phyloP scores from a whole-genome alignment of 2,888 invertebrate species.

The Nomada lathburiana region DNA sequence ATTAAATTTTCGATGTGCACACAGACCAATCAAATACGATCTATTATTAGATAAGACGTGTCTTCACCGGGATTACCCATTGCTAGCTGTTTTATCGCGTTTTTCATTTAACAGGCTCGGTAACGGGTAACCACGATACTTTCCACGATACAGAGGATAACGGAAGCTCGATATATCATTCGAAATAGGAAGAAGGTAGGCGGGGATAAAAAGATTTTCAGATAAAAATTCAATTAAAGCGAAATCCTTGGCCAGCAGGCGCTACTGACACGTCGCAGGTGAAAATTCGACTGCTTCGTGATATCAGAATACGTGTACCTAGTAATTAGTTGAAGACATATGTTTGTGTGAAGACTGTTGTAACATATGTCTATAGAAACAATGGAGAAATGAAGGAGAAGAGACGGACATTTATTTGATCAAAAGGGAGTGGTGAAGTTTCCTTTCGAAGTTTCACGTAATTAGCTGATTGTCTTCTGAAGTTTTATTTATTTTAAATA shows the following conservation, averaged over 20 bases:
- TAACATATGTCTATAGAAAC: too few species aligned
- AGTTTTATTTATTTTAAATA: too few species aligned
- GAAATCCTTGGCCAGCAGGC: slow-evolving; percentile 51
- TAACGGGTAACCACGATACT: background rate
- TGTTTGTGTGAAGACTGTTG: too few species aligned
- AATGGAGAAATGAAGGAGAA: too few species aligned
- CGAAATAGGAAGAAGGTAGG: slow-evolving; percentile 10
- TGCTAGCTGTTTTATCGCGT: background rate
- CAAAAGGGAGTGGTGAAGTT: too few species aligned
- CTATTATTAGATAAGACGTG: slow-evolving; percentile 17
- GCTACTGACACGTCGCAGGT: background rate
- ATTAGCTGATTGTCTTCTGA: too few species aligned
- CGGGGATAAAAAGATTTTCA: slow-evolving; percentile 12
- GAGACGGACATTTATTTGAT: too few species aligned
- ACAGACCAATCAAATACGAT: slow-evolving; percentile 12
- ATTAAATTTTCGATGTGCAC: slow-evolving; percentile 37
- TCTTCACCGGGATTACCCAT: background rate
- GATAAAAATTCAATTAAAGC: slow-evolving; percentile 72
- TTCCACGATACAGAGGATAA: background rate
- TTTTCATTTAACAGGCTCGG: slow-evolving; percentile 26
- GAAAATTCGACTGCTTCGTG: slow-evolving; percentile 48
- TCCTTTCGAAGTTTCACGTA: too few species aligned
- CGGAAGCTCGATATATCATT: slow-evolving; percentile 20
- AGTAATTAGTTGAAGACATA: slow-evolving; percentile 52
- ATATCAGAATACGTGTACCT: slow-evolving; percentile 56